Percentiles rank a stretch among this genome's conserved stretches.
Conservation (phyloP, 2,888 invertebrate genomes). For the Idaea aversata region DNA sequence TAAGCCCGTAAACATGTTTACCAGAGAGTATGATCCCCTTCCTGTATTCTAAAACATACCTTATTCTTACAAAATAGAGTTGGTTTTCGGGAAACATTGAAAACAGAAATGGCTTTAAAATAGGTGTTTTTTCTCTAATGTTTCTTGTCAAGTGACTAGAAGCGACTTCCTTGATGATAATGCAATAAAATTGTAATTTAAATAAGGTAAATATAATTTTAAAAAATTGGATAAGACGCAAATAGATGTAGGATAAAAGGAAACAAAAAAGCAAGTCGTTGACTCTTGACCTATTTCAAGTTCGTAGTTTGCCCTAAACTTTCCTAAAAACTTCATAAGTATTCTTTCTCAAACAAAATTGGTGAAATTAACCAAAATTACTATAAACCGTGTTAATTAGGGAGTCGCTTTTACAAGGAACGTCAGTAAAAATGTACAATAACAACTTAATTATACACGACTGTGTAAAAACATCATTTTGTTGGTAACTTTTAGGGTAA, state of each 20-base stretch:
- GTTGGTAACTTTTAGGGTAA: background rate
- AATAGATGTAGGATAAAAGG: too few species aligned
- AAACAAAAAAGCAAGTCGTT: too few species aligned
- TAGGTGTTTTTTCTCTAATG: background rate
- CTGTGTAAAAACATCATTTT: background rate
- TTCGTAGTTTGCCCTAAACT: too few species aligned
- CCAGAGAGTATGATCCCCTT: conserved; percentile 13
- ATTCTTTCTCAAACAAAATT: background rate
- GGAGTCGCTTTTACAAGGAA: background rate
- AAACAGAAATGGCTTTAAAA: background rate
- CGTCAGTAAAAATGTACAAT: background rate
- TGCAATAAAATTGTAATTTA: background rate
- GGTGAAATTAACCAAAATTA: background rate
- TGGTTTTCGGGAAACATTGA: background rate
- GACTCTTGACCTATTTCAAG: too few species aligned
- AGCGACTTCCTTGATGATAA: background rate
- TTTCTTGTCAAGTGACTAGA: background rate
- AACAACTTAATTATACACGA: background rate
- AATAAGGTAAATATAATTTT: background rate
- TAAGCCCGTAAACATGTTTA: conserved; percentile 46
- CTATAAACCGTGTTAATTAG: background rate
- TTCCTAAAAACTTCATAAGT: background rate
- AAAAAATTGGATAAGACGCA: too few species aligned
- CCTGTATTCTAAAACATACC: conserved; percentile 7
- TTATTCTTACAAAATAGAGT: background rate